A percentile compares a stretch with the other conserved stretches of the same genome.
phyloP scores from a whole-genome alignment of 53 echinoderm and acorn worm species.

The Temnopleurus reevesii region DNA sequence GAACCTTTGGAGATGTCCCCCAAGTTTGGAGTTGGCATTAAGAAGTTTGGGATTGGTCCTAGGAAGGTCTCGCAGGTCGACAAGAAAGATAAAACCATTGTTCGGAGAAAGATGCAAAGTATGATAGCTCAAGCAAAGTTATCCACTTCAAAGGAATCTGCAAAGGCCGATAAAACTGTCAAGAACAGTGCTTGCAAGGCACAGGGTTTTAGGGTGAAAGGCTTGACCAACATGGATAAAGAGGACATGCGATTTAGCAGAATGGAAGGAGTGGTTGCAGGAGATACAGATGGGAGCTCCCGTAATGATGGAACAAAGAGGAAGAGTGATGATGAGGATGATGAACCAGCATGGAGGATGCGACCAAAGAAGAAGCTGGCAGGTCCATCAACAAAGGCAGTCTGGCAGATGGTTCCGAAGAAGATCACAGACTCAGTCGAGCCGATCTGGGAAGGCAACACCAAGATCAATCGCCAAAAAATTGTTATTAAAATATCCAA shows the following conservation, averaged over 20 bases:
- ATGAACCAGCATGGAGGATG: not conserved
- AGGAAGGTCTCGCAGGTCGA: not conserved
- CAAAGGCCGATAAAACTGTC: not conserved
- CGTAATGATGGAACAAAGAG: conserved; percentile 14
- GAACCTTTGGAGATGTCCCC: not conserved
- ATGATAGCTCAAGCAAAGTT: not conserved
- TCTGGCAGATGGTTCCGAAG: not conserved
- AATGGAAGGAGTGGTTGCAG: not conserved
- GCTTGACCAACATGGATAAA: not conserved
- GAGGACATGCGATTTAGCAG: not conserved
- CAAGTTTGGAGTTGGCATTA: not conserved
- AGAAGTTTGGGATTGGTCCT: not conserved
- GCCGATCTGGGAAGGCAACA: not conserved
- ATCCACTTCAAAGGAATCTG: not conserved
- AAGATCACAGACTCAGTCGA: not conserved
- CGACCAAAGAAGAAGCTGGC: not conserved
- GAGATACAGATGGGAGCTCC: not conserved
- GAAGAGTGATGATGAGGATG: not conserved
- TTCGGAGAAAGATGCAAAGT: not conserved
- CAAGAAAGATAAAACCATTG: not conserved
- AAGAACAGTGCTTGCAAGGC: conserved; percentile 3
- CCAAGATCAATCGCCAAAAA: conserved; percentile 12
- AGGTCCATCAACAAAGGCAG: not conserved
- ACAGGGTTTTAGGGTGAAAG: not conserved
- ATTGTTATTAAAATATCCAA: conserved; percentile 19